Percentiles rank a stretch among this genome's conserved stretches.
These are phyloP conservation scores for Netelia melanura DNA, from an alignment of 2,888 invertebrate genomes.

Conservation along the genomic window DNA sequence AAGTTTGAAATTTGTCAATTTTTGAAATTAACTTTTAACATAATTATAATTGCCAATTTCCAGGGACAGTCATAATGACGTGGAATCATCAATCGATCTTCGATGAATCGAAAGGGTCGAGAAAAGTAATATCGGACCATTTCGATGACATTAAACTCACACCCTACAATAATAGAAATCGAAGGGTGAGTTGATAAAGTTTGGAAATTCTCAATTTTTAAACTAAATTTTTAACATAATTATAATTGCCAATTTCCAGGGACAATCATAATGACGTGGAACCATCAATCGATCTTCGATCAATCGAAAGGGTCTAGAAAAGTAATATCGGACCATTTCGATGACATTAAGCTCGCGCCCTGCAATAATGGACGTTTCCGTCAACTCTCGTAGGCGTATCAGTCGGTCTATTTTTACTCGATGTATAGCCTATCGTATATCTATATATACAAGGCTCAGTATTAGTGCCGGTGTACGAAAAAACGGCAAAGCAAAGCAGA, in stretches of 20 bases:
- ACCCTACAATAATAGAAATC: constrained; percentile 25
- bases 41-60: not conserved
- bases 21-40: too few species aligned
- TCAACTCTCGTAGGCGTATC: constrained; percentile 27
- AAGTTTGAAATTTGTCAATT: too few species aligned
- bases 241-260: not conserved
- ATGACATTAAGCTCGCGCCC: constrained; percentile 20
- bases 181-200: too few species aligned
- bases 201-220: too few species aligned
- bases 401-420: constrained; percentile 13
- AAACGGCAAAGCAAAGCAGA: constrained; percentile 59
- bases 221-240: too few species aligned
- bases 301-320: not conserved
- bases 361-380: constrained; percentile 33
- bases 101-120: not conserved
- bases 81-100: not conserved
- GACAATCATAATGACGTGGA: too few species aligned
- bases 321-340: not conserved
- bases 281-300: not conserved
- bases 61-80: too few species aligned
- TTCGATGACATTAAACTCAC: constrained; percentile 22
- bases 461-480: constrained; percentile 56
- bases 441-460: constrained; percentile 34
- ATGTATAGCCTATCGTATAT: constrained; percentile 37
- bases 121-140: not conserved